Percentiles rank a stretch among this genome's conserved stretches.
Conservation (phyloP, 1,140 invertebrate genomes). For the Drosophila guanche region DNA sequence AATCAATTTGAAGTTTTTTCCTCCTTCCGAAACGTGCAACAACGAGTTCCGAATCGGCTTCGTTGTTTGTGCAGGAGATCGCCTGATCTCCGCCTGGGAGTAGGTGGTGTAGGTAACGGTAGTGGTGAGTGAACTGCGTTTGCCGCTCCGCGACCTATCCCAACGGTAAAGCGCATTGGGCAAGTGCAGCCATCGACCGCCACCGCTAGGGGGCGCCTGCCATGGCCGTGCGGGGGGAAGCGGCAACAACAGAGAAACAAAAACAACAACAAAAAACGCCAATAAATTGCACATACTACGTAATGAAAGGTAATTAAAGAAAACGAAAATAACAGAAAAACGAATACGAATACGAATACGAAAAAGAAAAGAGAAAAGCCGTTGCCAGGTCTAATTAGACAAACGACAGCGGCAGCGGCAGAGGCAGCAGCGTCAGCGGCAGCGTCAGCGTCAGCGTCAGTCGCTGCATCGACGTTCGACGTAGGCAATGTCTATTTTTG, state of each 20-base stretch:
- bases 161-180: slow-evolving; percentile 38
- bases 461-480: background rate
- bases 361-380: slow-evolving; percentile 31
- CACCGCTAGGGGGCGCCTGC: slow-evolving; percentile 4
- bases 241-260: slow-evolving; percentile 2
- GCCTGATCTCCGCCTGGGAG: too few species aligned
- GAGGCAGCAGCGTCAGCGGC: slow-evolving; percentile 22
- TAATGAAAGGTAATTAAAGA: slow-evolving; percentile 81
- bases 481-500: slow-evolving; percentile 68
- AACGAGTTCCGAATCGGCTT: too few species aligned
- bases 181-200: slow-evolving; percentile 24
- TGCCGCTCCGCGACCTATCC: slow-evolving; percentile 35
- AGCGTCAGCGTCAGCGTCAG: slow-evolving; percentile 34
- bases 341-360: slow-evolving; percentile 9
- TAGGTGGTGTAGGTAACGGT: too few species aligned
- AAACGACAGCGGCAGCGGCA: slow-evolving; percentile 37
- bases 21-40: too few species aligned
- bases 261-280: slow-evolving; percentile 33
- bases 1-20: slow-evolving; percentile 32
- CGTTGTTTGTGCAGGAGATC: too few species aligned
- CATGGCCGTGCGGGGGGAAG: slow-evolving; percentile 7
- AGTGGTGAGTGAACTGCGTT: background rate
- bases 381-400: slow-evolving; percentile 55
- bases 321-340: slow-evolving; percentile 52
- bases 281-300: slow-evolving; percentile 71